These are phyloP conservation scores for Molothrus aeneus DNA, from an alignment of 2,797 vertebrate genomes.

Conservation along the genomic window DNA sequence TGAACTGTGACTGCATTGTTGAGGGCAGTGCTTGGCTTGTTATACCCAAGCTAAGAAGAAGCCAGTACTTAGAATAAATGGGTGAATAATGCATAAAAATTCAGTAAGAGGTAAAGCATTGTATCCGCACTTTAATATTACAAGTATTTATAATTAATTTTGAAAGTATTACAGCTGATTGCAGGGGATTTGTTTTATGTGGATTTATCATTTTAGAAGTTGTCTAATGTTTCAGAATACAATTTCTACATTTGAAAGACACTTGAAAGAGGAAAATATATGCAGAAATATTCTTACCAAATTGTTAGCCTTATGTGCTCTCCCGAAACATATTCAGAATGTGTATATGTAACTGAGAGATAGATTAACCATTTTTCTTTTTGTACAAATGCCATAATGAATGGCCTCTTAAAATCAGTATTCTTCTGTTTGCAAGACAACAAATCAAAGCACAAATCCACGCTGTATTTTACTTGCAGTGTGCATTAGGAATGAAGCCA, in stretches of 20 bases:
- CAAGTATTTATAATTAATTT: background rate
- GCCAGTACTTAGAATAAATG: background rate
- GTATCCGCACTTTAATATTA: background rate
- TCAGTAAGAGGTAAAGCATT: background rate
- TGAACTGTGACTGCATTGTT: slow-evolving; percentile 52
- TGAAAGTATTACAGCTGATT: background rate
- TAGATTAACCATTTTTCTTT: background rate
- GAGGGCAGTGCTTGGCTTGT: slow-evolving; percentile 3
- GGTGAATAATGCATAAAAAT: background rate
- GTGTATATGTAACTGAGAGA: background rate
- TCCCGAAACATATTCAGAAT: background rate
- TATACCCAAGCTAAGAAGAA: background rate
- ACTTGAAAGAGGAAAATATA: background rate
- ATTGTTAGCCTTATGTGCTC: background rate
- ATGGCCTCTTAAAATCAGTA: slow-evolving; percentile 13
- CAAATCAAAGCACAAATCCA: slow-evolving; percentile 30
- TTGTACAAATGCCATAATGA: background rate
- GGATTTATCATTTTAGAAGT: background rate
- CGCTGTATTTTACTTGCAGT: background rate
- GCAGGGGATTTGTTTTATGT: background rate
- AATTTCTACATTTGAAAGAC: background rate
- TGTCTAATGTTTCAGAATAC: background rate
- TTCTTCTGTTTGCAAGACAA: background rate
- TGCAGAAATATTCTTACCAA: background rate
- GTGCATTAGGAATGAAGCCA: slow-evolving; percentile 23